A percentile compares a stretch with the other conserved stretches of the same genome.
phyloP scores from a whole-genome alignment of 2,113 vertebrate species.

The Dicentrarchus labrax region DNA sequence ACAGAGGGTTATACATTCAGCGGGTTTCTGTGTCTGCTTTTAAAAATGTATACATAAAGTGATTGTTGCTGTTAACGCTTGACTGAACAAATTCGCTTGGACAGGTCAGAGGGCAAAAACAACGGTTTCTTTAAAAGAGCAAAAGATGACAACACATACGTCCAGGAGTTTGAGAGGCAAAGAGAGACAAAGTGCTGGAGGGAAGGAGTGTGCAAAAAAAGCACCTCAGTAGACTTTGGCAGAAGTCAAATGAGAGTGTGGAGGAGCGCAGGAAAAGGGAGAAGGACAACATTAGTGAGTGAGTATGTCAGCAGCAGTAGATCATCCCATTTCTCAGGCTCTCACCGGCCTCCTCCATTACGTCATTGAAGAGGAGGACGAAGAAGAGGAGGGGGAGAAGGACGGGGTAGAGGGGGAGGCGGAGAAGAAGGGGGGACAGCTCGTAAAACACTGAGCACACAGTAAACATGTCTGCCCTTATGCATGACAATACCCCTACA shows the following conservation, averaged over 20 bases:
- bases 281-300: conserved; percentile 77
- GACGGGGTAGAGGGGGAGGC: conserved; percentile 69
- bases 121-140: conserved; percentile 20
- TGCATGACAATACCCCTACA: conserved; percentile 90
- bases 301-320: conserved; percentile 84
- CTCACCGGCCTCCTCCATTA: conserved; percentile 85
- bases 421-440: conserved; percentile 76
- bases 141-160: conserved; percentile 10
- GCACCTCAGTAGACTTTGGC: conserved; percentile 46
- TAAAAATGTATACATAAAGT: not conserved
- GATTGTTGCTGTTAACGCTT: not conserved
- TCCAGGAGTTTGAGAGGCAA: not conserved
- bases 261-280: conserved; percentile 67
- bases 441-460: conserved; percentile 90
- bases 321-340: conserved; percentile 90
- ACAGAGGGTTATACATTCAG: too few species aligned
- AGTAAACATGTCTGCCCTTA: conserved; percentile 92
- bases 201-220: conserved; percentile 28
- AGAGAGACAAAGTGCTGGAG: conserved; percentile 17
- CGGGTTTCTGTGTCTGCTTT: not conserved
- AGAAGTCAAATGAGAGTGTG: conserved; percentile 54
- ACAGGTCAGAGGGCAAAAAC: not conserved
- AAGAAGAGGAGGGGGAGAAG: conserved; percentile 39
- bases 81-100: not conserved
- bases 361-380: conserved; percentile 81